A percentile compares a stretch with the other conserved stretches of the same genome.
These are phyloP conservation scores for Drosophila mojavensis DNA, from an alignment of 1,140 invertebrate genomes.

Conservation along the genomic window DNA sequence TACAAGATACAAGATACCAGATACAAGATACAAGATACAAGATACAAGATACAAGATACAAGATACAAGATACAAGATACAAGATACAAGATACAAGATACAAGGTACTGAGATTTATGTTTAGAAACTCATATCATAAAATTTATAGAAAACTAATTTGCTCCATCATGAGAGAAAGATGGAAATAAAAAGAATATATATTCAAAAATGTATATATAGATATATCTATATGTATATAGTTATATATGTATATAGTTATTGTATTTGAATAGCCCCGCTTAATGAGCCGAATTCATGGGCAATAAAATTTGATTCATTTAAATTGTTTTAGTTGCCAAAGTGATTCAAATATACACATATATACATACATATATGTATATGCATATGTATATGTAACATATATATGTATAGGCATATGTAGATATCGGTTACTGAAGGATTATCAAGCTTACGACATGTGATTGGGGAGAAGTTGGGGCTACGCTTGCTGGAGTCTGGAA, in stretches of 20 bases:
- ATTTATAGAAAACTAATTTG: too few species aligned
- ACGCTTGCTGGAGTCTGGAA: neutral
- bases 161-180: too few species aligned
- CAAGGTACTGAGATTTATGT: too few species aligned
- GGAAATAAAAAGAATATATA: too few species aligned
- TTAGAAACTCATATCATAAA: too few species aligned
- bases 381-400: neutral
- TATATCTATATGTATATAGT: neutral
- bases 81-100: too few species aligned
- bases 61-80: too few species aligned
- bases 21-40: too few species aligned
- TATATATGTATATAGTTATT: neutral
- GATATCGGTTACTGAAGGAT: neutral
- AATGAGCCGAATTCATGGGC: slow-evolving; percentile 23
- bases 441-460: slow-evolving; percentile 23
- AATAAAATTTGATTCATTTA: slow-evolving; percentile 35
- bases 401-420: neutral
- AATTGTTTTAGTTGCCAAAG: slow-evolving; percentile 32
- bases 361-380: neutral
- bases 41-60: too few species aligned
- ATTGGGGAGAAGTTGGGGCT: neutral
- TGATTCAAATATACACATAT: slow-evolving; percentile 7
- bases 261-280: neutral
- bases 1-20: too few species aligned
- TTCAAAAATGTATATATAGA: too few species aligned